Evolutionary conservation across 2,113 vertebrate species (phyloP), one percentile per base, ranked within the genome.

Genomic region (cat (Felis catus)): DNA sequence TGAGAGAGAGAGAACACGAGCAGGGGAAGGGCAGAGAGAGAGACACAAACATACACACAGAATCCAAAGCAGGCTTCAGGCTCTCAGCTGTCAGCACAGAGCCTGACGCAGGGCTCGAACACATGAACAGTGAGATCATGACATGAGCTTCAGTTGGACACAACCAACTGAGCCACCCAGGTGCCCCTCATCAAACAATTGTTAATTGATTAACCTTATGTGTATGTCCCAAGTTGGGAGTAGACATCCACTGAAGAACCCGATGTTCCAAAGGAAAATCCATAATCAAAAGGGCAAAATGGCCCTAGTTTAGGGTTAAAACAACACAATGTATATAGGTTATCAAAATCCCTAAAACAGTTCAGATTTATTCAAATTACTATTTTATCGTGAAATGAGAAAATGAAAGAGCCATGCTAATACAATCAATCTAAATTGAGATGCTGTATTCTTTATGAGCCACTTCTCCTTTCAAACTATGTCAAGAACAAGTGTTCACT

Each of bases 401-500:
- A 96, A 73, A 58, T 74, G 29, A 68, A 89, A 70, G 25, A 55
- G 25, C 7, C 11, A 4, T 29, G 39, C 13, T 16, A 68, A 89
- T 21, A 86, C 2, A 36, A 81, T 53, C 71, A 83, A 18, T 90
- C 68, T 90, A 95, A 81, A 68, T 8, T 74, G 51, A 92, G 94
- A 94, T 85, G 10, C 27, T 41, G 55, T 58, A 12, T 65, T 90
- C n/a, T 33, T 71, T 89, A 83, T 78, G 14, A 95, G 39, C 36
- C 45, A 78, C 21, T 91, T 92, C 45, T 65, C 48, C 74, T 51
- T 86, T 89, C 78, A 84, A 89, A 96, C 25, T 66, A 3, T 87
- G 36, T 76, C 70, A 94, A 96, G 83, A 96, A 68, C 79, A 98
- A 98, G 66, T 48, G 97, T 97, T 97, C 74, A 89, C 87, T 94